A percentile compares a stretch with the other conserved stretches of the same genome.
Evolutionary conservation across 2,888 invertebrate genomes (phyloP).

Genomic region (Nasonovia ribisnigri): DNA sequence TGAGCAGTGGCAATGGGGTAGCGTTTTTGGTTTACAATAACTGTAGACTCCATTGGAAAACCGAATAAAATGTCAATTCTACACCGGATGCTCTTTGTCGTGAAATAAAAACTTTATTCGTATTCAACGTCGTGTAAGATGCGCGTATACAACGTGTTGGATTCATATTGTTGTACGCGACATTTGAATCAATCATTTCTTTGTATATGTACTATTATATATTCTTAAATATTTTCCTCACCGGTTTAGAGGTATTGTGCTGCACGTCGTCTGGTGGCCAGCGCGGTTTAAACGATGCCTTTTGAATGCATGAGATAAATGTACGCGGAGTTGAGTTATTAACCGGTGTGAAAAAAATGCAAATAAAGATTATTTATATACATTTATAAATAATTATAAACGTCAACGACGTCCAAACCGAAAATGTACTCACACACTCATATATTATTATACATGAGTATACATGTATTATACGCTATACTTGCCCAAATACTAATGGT

Average conservation of each 20-base stretch:
- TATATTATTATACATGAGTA: too few species aligned
- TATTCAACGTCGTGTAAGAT: not conserved
- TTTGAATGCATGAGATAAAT: not conserved
- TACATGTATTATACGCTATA: not conserved
- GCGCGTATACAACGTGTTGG: not conserved
- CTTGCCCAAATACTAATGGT: not conserved
- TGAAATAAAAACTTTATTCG: conserved; percentile 21
- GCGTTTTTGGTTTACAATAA: conserved; percentile 19
- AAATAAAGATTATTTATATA: not conserved
- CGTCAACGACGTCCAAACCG: not conserved
- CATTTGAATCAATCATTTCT: conserved; percentile 48
- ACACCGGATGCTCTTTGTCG: not conserved
- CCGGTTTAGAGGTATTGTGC: not conserved
- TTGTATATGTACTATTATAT: not conserved
- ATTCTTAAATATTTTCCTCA: not conserved
- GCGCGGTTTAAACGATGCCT: not conserved
- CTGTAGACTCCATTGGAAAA: conserved; percentile 8
- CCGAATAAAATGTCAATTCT: conserved; percentile 40
- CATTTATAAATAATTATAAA: not conserved
- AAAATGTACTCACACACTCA: not conserved
- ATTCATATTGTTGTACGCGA: not conserved
- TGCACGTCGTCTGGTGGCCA: conserved; percentile 27
- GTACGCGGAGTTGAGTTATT: not conserved
- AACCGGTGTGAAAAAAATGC: conserved; percentile 7
- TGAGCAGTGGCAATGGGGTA: not conserved